phyloP scores from a whole-genome alignment of 2,888 invertebrate genomes.

The Melanophora roralis region DNA sequence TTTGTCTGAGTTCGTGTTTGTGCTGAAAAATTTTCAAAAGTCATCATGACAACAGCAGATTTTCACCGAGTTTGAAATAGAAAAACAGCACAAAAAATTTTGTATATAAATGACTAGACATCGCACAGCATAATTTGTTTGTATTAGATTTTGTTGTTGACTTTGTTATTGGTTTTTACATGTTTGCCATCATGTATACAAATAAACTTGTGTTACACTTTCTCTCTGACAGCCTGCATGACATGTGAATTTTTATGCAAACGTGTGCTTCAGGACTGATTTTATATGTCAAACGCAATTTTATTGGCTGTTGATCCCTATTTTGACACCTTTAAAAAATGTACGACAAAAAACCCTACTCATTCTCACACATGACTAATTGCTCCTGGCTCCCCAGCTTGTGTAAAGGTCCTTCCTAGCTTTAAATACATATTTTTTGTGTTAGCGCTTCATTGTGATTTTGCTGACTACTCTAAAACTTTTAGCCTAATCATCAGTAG shows the following conservation, averaged over 20 bases:
- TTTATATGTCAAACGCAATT: conserved; percentile 64
- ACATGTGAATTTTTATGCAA: conserved; percentile 26
- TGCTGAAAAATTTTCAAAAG: conserved; percentile 61
- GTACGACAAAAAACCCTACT: conserved; percentile 18
- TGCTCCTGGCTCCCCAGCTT: background rate
- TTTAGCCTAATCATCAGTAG: conserved; percentile 39
- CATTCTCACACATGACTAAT: background rate
- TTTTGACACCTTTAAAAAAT: conserved; percentile 56
- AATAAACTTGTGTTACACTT: conserved; percentile 58
- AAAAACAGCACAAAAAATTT: background rate
- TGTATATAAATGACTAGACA: conserved; percentile 50
- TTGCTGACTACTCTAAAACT: background rate
- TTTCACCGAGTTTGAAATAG: conserved; percentile 50
- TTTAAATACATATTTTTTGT: background rate
- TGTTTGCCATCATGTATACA: conserved; percentile 21
- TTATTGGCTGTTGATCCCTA: conserved; percentile 64
- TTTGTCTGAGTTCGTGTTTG: background rate
- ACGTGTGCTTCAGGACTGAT: conserved; percentile 51
- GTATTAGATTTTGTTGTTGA: conserved; percentile 33
- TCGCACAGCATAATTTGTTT: conserved; percentile 43
- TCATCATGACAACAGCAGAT: conserved; percentile 63
- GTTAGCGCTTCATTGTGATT: background rate
- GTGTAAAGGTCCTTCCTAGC: background rate
- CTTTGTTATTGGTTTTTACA: conserved; percentile 13
- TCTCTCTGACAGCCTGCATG: conserved; percentile 23